Evolutionary conservation across 2,797 vertebrate genomes (phyloP).

Genomic region (Chelon auratus): DNA sequence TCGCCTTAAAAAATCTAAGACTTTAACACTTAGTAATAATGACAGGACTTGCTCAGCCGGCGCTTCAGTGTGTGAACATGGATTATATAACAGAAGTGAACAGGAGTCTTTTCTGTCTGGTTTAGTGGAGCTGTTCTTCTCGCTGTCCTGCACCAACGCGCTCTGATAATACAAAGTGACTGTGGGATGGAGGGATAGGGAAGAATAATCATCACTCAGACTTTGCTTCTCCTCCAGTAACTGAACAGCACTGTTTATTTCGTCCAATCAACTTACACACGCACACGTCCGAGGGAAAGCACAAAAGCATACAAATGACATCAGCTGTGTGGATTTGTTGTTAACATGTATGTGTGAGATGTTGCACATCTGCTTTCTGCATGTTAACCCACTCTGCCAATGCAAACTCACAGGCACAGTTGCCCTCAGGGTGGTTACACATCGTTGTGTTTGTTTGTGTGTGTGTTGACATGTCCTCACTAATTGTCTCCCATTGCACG

Average conservation of each 20-base stretch:
- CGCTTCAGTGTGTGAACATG: conserved; percentile 20
- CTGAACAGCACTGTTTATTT: conserved; percentile 14
- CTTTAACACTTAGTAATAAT: not conserved
- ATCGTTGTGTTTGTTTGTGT: conserved; percentile 56
- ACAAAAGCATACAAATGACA: conserved; percentile 4
- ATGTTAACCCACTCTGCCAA: conserved; percentile 22
- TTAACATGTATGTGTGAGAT: conserved; percentile 53
- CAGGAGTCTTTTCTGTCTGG: conserved; percentile 36
- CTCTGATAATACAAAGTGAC: conserved; percentile 45
- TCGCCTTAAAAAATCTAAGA: conserved; percentile 3
- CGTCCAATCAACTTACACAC: conserved; percentile 10
- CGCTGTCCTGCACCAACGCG: conserved; percentile 34
- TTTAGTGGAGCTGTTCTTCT: conserved; percentile 43
- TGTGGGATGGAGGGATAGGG: not conserved
- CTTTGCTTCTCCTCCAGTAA: conserved; percentile 38
- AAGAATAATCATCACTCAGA: conserved; percentile 21
- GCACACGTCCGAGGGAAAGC: not conserved
- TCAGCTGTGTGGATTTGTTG: conserved; percentile 40
- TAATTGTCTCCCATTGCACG: conserved; percentile 76
- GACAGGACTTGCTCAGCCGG: conserved; percentile 30
- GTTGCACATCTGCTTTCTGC: conserved; percentile 55
- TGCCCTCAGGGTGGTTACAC: conserved; percentile 44
- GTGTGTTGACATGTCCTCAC: conserved; percentile 59
- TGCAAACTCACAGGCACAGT: conserved; percentile 31
- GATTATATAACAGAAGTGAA: conserved; percentile 38